These are phyloP conservation scores for Polydrusus cervinus DNA, from an alignment of 2,888 invertebrate species.

Conservation along the genomic window DNA sequence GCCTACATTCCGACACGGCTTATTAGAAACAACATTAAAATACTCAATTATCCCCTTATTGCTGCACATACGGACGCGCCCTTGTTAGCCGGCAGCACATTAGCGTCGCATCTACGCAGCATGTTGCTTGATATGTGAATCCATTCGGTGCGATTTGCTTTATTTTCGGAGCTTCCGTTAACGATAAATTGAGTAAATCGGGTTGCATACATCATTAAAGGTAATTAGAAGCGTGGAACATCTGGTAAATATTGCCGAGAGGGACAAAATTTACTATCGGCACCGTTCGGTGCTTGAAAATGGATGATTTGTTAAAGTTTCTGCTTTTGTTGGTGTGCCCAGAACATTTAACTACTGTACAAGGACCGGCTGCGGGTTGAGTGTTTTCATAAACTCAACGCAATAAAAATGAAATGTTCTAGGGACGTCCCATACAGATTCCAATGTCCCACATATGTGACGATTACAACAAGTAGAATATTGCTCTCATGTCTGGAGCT, in stretches of 20 bases:
- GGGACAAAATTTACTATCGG: slow-evolving; percentile 47
- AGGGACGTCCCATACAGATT: too few relatives aligned
- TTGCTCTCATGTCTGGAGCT: too few relatives aligned
- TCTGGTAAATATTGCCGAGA: slow-evolving; percentile 59
- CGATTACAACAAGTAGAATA: too few relatives aligned
- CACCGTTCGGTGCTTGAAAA: slow-evolving; percentile 32
- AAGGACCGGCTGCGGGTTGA: too few relatives aligned
- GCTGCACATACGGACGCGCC: slow-evolving; percentile 46
- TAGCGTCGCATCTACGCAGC: slow-evolving; percentile 56
- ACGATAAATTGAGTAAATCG: slow-evolving; percentile 55
- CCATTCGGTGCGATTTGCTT: slow-evolving; percentile 56
- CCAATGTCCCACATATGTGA: too few relatives aligned
- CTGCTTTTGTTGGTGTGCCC: too few relatives aligned
- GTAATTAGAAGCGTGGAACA: slow-evolving; percentile 63
- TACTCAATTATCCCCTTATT: slow-evolving; percentile 54
- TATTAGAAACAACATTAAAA: slow-evolving; percentile 52
- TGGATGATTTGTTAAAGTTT: slow-evolving; percentile 39
- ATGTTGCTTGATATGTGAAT: slow-evolving; percentile 65
- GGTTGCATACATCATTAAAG: slow-evolving; percentile 65
- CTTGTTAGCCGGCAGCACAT: slow-evolving; percentile 44
- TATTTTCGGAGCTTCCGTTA: slow-evolving; percentile 50
- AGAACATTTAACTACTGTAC: too few relatives aligned
- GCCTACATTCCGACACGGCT: slow-evolving; percentile 18
- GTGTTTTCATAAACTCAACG: too few relatives aligned
- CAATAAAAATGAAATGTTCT: too few relatives aligned